Evolutionary conservation across 2,113 vertebrate species (phyloP), one percentile per base, ranked within the genome.

Genomic region (Mustela lutreola): DNA sequence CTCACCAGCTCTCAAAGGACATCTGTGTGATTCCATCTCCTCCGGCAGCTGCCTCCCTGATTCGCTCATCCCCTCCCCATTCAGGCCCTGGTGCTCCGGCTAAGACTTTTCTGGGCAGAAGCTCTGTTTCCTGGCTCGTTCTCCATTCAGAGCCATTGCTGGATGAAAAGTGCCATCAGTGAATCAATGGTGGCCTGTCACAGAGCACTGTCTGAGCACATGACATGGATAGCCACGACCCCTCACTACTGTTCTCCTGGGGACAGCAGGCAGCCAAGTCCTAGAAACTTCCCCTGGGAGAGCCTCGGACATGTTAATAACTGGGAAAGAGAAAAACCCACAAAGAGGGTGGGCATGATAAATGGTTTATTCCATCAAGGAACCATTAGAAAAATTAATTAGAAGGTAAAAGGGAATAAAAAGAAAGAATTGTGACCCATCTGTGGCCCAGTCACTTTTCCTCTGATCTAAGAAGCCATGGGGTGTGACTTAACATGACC

Each of bases 321-420:
- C 56, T 85, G 65, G 94, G 93, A 88, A 62, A 48, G 31, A 94
- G 60, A 28, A 78, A 81, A 79, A 33, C 19, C 2, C 28, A 91
- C 42, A 93, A 82, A 67, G 50, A 62, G 7, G n/a, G 7, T 33
- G 1, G 1, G 0, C 9, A 12, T 19, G 73, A 53, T 36, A 50
- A 88, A 62, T 60, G 39, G 50, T n/a, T 92, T 90, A 71, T 67
- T 36, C 39, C 50, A 83, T 56, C 42, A 75, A 76, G 50, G 56
- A 97, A 36, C n/a, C n/a, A 56, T 71, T 92, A 76, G 75, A 70
- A 86, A 94, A 94, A 92, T 76, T 71, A 86, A 97, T 90, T 65
- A 83, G 67, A 94, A 93, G 88, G 48, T 36, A 48, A 88, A 92
- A 92, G 67, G 58, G 73, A 71, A 92, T 71, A 76, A 56, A 95